Evolutionary conservation across 2,797 vertebrate genomes (phyloP), one percentile per base, ranked within the genome.

Genomic region (Eremophila alpestris): DNA sequence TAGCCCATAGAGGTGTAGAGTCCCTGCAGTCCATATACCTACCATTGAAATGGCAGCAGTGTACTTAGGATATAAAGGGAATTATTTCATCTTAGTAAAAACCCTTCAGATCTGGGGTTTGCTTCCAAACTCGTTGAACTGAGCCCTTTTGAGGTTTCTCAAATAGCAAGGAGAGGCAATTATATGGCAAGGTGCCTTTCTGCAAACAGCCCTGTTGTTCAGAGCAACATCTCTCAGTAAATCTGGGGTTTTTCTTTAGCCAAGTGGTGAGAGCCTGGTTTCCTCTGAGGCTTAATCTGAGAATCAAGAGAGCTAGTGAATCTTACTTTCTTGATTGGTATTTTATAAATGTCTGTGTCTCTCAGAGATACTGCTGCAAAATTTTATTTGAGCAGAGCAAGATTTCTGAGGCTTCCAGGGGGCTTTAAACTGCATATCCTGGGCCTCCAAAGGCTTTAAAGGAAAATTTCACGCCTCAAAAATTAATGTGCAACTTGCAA

Each of bases 291-390:
- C 67, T 95, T 64, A 73, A 85, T 89, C 89, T 90, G 79, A 77
- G 45, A 92, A 90, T 89, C 62, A 73, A 70, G 91, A 76, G 56
- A 90, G 79, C 69, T 89, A 83, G 87, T 86, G 92, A 96, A 94
- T 73, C 87, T 92, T 69, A 58, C 46, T 93, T 81, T 87, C 83
- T 68, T 74, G 77, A 87, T 58, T 91, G 17, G 9, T 62, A 82
- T 93, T 94, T 85, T 85, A 63, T 86, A 80, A 77, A 89, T 90
- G 6, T 2, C 68, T 40, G 11, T 36, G 20, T 92, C 14, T 91
- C 51, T 71, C 26, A 3, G 74, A 59, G 60, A 83, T 89, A 29
- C 76, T 82, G 58, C 87, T 95, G 69, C 88, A 95, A 92, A 90
- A 91, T 83, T 79, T 71, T 11, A 73, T 85, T 95, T 55, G 32